Base-by-base conservation (phyloP, 1,140 invertebrate species). In the Anastrepha obliqua region DNA sequence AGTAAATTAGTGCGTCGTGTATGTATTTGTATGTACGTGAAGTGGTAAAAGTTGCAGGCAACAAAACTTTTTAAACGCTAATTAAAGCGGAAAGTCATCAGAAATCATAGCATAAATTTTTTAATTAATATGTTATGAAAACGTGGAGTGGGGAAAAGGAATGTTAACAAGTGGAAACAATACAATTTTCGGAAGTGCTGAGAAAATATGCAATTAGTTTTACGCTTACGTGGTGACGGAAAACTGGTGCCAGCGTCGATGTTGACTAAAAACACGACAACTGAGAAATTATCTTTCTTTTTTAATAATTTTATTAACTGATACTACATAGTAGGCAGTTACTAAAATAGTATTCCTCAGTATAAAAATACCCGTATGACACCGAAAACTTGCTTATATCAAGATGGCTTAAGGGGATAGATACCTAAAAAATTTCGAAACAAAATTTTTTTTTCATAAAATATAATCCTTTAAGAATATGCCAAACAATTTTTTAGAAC, bases 181-280 rank as follows among this genome's bases (percentile, higher is more conserved):
- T 29, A 74, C 13, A 47, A 44, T 47, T 74, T 74, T 74, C 42
- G 42, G 42, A 47, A 74, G 11, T 47, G 42, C 9, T 74, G 67
- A n/a, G 67, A 74, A 74, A 74, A 15, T 74, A 44, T 44, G 39
- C 42, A 74, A 74, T 74, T 74, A 74, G 44, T 39, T 67, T 67
- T 67, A 13, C 13, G 64, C 3, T 64, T n/a, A 64, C 29, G 29
- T 29, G 29, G 29, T 29, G 62, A 64, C n/a, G 62, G 2, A 6
- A 20, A 64, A 20, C 17, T 7, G 62, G 17, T 64, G 9, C n/a
- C n/a, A 64, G 4, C n/a, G n/a, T 64, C 29, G 29, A 29, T 29
- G 29, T 29, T 29, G 29, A 29, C 29, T 29, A 29, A 29, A 29
- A 29, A 29, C 29, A 29, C 29, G 29, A 29, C 29, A 29, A 29